A percentile compares a stretch with the other conserved stretches of the same genome.
Conservation (phyloP, 1,140 invertebrate species). For the Drosophila parvula region DNA sequence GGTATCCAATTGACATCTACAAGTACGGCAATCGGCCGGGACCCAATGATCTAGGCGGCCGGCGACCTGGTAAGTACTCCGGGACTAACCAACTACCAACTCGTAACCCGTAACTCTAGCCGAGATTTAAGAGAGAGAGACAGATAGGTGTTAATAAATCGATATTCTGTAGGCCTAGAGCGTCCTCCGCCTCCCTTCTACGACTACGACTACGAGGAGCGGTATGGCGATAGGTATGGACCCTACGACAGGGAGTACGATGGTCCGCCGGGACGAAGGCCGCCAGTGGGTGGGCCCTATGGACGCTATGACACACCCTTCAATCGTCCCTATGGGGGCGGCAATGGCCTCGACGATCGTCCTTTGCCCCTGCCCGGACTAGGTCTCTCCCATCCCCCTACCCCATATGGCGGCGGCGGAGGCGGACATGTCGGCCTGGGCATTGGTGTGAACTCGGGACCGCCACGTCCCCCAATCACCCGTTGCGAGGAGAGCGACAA, state of each 20-base stretch:
- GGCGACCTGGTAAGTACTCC: conserved; percentile 74
- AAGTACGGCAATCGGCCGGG: conserved; percentile 83
- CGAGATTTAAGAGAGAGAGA: conserved; percentile 6
- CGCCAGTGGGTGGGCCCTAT: conserved; percentile 70
- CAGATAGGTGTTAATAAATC: neutral
- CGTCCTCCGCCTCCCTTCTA: conserved; percentile 78
- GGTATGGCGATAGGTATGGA: conserved; percentile 69
- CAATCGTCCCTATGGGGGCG: conserved; percentile 67
- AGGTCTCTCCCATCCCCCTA: conserved; percentile 56
- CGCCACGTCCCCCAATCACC: conserved; percentile 79
- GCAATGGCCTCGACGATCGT: conserved; percentile 66
- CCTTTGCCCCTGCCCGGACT: conserved; percentile 71
- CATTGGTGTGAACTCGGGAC: conserved; percentile 60
- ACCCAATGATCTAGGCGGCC: conserved; percentile 48
- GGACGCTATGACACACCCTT: conserved; percentile 75
- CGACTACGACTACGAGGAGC: conserved; percentile 81
- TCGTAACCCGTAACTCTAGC: conserved; percentile 3
- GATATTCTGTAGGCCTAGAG: conserved; percentile 61
- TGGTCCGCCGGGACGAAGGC: conserved; percentile 77
- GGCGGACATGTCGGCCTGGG: conserved; percentile 53
- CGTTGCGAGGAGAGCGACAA: conserved; percentile 91
- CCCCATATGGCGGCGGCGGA: conserved; percentile 57
- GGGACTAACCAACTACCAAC: conserved; percentile 51
- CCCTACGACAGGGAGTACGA: conserved; percentile 80
- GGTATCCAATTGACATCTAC: conserved; percentile 82